Evolutionary conservation across 2,113 vertebrate species (phyloP), one percentile per base, ranked within the genome.

Genomic region (Rhinogobius similis): DNA sequence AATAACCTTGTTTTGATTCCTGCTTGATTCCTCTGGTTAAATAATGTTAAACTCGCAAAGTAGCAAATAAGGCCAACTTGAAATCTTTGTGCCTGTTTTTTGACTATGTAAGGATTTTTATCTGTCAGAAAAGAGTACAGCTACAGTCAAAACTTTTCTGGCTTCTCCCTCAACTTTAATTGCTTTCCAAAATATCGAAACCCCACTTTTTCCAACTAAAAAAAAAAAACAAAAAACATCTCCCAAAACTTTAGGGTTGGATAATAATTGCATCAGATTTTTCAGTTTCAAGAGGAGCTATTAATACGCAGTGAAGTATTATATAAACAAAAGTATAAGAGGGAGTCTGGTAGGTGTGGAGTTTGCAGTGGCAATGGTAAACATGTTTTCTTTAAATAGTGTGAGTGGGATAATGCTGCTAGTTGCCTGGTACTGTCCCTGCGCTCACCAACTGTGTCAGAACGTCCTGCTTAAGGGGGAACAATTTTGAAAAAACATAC

Each of bases 111-210:
- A 24, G 43, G 75, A 46, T 83, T 86, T 70, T 48, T 86, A 55
- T 48, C 77, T 76, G 78, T 83, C 78, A 86, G 72, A 77, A 76
- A 59, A 72, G 46, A 50, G 44, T 41, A 41, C 58, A 73, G 84
- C 65, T 66, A 39, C 77, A 29, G 55, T 9, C 58, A 70, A 55
- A 27, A 32, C 10, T 21, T 68, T 23, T 76, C 61, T 69, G 65
- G 36, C 62, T 32, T 14, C 59, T 56, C 71, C 62, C 68, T 73
- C 39, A 23, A 27, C 71, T 43, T n/a, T 84, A 72, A 82, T 84
- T 77, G 75, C 81, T 76, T 74, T 77, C 70, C 1, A 10, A 75
- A 61, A 75, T 56, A 64, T 62, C 65, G 39, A 72, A 53, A 48
- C 65, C 64, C 65, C 23, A 66, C 72, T 73, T 67, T 41, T 23